Percentiles rank a stretch among this genome's conserved stretches.
These are phyloP conservation scores for Hypselothyrea guttata DNA, from an alignment of 2,888 invertebrate genomes.

Conservation along the genomic window DNA sequence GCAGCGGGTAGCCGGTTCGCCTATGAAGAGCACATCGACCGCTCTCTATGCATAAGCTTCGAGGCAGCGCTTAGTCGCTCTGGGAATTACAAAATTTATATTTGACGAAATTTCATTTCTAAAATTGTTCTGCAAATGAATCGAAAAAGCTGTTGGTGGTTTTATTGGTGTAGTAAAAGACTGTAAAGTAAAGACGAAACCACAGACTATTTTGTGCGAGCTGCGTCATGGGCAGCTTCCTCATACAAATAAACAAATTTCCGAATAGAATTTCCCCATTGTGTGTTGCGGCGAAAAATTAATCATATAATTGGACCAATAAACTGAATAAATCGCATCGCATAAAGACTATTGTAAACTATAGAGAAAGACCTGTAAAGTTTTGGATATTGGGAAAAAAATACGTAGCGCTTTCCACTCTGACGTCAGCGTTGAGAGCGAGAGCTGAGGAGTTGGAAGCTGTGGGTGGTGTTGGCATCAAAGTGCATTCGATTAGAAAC, in stretches of 20 bases:
- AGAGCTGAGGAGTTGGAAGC: too few relatives aligned
- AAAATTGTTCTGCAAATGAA: too few relatives aligned
- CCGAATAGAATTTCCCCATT: conserved; percentile 17
- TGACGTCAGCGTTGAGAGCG: conserved; percentile 61
- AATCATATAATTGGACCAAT: conserved; percentile 75
- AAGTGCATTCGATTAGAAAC: conserved; percentile 67
- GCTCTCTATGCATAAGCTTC: too few relatives aligned
- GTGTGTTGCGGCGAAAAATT: conserved; percentile 50
- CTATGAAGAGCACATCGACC: too few relatives aligned
- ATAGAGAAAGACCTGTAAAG: conserved; percentile 10
- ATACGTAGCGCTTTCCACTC: conserved; percentile 32
- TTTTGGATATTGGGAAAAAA: conserved; percentile 46
- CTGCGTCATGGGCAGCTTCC: conserved; percentile 42
- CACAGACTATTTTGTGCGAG: neutral
- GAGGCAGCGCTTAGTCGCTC: too few relatives aligned
- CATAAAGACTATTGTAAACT: conserved; percentile 54
- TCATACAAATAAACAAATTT: conserved; percentile 37
- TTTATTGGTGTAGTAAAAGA: neutral
- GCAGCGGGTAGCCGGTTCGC: too few relatives aligned
- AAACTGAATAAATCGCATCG: conserved; percentile 32
- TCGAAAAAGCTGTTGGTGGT: neutral
- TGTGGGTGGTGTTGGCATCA: conserved; percentile 36
- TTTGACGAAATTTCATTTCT: too few relatives aligned
- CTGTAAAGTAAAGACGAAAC: neutral
- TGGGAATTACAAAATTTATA: too few relatives aligned